Percentiles rank a stretch among this genome's conserved stretches.
Evolutionary conservation across 2,797 vertebrate genomes (phyloP).

Genomic region (Streptopelia turtur): DNA sequence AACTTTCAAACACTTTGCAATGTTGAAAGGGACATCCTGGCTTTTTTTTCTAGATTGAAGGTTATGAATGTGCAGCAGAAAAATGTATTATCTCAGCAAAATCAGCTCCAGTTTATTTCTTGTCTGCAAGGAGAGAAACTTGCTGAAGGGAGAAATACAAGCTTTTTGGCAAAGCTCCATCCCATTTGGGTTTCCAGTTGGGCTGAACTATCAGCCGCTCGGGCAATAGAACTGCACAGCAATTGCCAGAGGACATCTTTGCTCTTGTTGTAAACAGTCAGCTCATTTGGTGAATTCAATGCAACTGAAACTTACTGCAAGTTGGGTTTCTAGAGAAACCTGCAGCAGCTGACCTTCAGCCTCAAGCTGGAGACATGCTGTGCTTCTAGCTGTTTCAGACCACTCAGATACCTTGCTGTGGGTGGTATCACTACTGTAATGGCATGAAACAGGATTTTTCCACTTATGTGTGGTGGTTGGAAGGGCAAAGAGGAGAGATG

Average conservation of each 20-base stretch:
- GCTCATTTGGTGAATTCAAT: not conserved
- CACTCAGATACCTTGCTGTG: fast-evolving
- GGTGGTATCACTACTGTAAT: not conserved
- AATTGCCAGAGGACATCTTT: not conserved
- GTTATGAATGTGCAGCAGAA: not conserved
- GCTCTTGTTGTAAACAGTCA: not conserved
- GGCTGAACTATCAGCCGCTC: not conserved
- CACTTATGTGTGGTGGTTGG: not conserved
- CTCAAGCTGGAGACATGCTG: not conserved
- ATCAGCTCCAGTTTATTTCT: not conserved
- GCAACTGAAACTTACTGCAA: not conserved
- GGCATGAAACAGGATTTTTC: not conserved
- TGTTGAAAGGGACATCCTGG: not conserved
- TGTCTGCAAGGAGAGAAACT: not conserved
- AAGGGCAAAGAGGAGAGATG: not conserved
- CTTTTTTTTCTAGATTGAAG: not conserved
- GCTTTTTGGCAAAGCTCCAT: not conserved
- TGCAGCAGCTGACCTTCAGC: not conserved
- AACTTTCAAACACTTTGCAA: not conserved
- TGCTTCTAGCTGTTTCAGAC: not conserved
- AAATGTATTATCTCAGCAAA: not conserved
- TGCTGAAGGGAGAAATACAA: not conserved
- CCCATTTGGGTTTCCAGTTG: not conserved
- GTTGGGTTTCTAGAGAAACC: not conserved
- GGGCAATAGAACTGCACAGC: not conserved